Evolutionary conservation across 2,113 vertebrate genomes (phyloP), one percentile per base, ranked within the genome.

Genomic region (Thunnus thynnus): DNA sequence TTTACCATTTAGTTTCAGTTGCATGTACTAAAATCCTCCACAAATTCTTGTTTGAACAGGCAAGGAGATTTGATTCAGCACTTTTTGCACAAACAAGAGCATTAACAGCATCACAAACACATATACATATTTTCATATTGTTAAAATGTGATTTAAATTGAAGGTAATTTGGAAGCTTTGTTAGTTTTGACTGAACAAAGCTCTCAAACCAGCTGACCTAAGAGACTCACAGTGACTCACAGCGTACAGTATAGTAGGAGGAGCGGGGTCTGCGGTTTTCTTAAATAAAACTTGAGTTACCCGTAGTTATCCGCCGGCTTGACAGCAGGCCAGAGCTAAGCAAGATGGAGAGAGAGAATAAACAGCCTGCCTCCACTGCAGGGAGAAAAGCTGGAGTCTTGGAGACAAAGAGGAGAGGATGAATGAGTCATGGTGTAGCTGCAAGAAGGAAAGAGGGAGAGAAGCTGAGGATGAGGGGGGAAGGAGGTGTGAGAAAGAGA

Each of bases 321-420:
- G 90, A 91, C 91, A 89, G 87, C 88, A 72, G 84, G 80, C 76
- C 80, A 65, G 64, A 76, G 76, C 80, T 22, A 22, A 93, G 76
- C 84, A 91, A 92, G 88, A 93, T 91, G 81, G 86, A 93, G 87
- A 83, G 91, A 84, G 90, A 86, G 86, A 92, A 91, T 91, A 88
- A 92, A 86, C 74, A 70, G 85, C 25, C 79, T 62, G 32, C 61
- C 62, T 84, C 81, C 76, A 80, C 88, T 87, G 83, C 85, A 81
- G 87, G 90, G 75, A 71, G 56, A 72, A 22, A 80, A 82, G 63
- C 82, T 60, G 71, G 51, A 86, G 83, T 85, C 78, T 84, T 30
- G 72, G 79, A 86, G 86, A 89, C 87, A 82, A 86, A 86, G 78
- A 85, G 87, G 58, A 67, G 64, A 90, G 72, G 85, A 89, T 92